Evolutionary conservation across 2,113 vertebrate species (phyloP).

Genomic region (Martes martes): DNA sequence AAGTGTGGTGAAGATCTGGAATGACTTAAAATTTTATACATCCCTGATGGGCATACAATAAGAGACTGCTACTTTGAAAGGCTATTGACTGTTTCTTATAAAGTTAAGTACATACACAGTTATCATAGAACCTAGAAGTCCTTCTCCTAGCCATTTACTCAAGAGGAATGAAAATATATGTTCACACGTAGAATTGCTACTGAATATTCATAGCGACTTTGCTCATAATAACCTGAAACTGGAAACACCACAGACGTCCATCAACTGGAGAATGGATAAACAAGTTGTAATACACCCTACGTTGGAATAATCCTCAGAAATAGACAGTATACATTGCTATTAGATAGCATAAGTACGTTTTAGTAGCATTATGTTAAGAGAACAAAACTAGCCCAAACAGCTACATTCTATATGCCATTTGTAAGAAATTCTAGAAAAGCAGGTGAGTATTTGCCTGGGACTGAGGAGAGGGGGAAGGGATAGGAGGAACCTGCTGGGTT

Average conservation of each 20-base stretch:
- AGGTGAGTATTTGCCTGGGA: neutral
- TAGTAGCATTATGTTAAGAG: neutral
- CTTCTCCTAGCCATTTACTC: neutral
- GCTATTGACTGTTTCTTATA: neutral
- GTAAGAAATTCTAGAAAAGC: neutral
- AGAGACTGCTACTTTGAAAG: neutral
- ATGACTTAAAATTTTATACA: neutral
- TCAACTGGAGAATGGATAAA: neutral
- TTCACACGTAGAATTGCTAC: neutral
- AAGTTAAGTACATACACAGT: neutral
- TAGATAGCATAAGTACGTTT: neutral
- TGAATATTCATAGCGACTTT: neutral
- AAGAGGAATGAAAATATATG: neutral
- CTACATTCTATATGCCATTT: neutral
- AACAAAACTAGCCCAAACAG: neutral
- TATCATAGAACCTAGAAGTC: neutral
- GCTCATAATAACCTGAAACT: neutral
- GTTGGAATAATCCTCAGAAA: neutral
- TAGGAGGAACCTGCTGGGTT: neutral
- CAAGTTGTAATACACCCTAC: neutral
- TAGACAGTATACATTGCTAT: neutral
- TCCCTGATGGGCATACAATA: neutral
- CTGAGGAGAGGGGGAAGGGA: neutral
- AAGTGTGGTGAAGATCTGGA: neutral
- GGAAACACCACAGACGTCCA: neutral